A percentile compares a stretch with the other conserved stretches of the same genome.
phyloP scores from a whole-genome alignment of 35 echinoderm and acorn worm genomes.

The Anneissia japonica region DNA sequence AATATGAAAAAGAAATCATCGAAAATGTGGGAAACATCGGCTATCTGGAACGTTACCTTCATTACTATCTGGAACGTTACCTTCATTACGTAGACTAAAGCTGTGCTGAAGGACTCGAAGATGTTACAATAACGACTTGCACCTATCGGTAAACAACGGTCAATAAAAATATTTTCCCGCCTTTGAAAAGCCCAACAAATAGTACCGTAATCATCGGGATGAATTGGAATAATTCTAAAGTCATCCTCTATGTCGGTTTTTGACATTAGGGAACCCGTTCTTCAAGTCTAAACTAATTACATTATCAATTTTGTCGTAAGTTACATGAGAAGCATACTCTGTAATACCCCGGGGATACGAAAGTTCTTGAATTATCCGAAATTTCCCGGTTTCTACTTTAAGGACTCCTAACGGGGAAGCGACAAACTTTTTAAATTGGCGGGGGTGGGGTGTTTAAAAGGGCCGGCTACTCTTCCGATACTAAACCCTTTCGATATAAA shows the following conservation, averaged over 20 bases:
- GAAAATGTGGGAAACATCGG: neutral
- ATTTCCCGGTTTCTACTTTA: constrained; percentile 10
- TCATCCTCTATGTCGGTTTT: constrained; percentile 46
- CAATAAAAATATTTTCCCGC: constrained; percentile 9
- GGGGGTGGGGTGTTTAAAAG: neutral
- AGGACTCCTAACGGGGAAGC: neutral
- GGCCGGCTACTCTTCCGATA: neutral
- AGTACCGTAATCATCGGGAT: constrained; percentile 21
- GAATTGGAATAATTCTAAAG: constrained; percentile 32
- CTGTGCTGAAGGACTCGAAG: constrained; percentile 38
- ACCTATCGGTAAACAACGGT: constrained; percentile 28
- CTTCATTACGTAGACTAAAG: neutral
- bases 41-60: no score
- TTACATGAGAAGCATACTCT: neutral
- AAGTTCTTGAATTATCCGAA: constrained; percentile 35
- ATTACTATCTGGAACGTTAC: neutral
- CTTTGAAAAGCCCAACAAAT: constrained; percentile 25
- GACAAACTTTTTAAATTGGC: neutral
- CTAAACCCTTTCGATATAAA: neutral
- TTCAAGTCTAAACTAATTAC: constrained; percentile 1
- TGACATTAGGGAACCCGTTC: neutral
- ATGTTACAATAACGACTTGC: neutral
- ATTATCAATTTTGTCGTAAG: constrained; percentile 30
- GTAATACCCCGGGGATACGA: constrained; percentile 35
- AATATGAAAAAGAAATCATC: neutral